Percentiles rank a stretch among this genome's conserved stretches.
Conservation (phyloP, 2,113 vertebrate genomes). For the Gymnarchus niloticus region DNA sequence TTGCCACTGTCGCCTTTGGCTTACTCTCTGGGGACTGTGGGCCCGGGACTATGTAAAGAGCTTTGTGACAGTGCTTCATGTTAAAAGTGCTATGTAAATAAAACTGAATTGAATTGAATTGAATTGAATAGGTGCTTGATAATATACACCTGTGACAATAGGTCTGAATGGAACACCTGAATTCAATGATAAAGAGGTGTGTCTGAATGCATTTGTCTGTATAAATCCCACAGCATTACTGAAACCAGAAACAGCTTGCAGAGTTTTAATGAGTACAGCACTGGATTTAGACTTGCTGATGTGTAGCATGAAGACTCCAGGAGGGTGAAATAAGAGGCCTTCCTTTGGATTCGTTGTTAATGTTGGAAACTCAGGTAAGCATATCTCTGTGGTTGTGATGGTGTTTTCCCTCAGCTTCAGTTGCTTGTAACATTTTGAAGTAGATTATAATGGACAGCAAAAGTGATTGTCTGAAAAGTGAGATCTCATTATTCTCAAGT, state of each 20-base stretch:
- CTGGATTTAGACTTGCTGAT: neutral
- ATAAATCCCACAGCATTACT: too few relatives aligned
- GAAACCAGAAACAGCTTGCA: neutral
- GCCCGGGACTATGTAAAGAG: too few relatives aligned
- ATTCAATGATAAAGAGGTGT: too few relatives aligned
- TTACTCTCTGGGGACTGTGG: too few relatives aligned
- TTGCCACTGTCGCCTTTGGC: too few relatives aligned
- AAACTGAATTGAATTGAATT: too few relatives aligned
- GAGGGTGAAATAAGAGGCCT: constrained; percentile 5
- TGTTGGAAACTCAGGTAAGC: neutral
- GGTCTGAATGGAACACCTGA: too few relatives aligned
- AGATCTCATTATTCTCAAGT: neutral
- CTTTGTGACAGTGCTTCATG: too few relatives aligned
- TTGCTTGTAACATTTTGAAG: neutral
- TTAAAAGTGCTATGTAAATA: too few relatives aligned
- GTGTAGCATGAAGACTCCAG: neutral
- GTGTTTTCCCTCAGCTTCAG: neutral
- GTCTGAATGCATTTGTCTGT: too few relatives aligned
- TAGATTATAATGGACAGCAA: neutral
- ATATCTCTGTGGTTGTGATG: neutral
- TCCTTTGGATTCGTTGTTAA: neutral
- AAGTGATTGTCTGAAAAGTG: neutral
- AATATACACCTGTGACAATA: too few relatives aligned
- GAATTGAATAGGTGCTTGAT: too few relatives aligned
- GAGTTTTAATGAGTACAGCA: neutral